Evolutionary conservation across 2,113 vertebrate species (phyloP).

Genomic region (Leucoraja erinaceus): DNA sequence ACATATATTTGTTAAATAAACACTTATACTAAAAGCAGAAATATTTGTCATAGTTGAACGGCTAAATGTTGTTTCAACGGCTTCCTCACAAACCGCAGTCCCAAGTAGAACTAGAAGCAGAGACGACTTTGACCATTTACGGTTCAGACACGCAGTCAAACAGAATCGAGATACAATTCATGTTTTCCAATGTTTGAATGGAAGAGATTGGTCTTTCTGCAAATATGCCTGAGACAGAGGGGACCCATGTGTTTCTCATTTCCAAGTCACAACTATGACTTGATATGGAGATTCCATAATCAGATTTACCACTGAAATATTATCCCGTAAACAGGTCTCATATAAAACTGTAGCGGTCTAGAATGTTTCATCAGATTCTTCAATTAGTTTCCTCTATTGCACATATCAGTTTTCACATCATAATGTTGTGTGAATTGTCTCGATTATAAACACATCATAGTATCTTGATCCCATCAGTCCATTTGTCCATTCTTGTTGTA

Average conservation of each 20-base stretch:
- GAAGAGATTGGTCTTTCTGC: conserved; percentile 14
- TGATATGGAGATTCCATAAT: conserved; percentile 18
- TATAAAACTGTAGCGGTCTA: background rate
- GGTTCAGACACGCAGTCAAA: too few relatives aligned
- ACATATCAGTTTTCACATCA: background rate
- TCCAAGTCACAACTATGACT: background rate
- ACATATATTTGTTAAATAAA: conserved; percentile 11
- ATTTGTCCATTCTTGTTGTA: background rate
- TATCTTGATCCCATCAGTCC: background rate
- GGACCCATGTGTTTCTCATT: conserved; percentile 25
- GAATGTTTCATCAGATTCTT: background rate
- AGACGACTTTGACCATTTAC: background rate
- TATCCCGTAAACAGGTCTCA: conserved; percentile 14
- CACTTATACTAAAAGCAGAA: background rate
- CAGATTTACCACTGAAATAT: conserved; percentile 28
- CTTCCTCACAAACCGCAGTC: background rate
- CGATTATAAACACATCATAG: background rate
- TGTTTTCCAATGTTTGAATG: background rate
- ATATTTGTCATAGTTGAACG: conserved; percentile 8
- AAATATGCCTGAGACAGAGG: background rate
- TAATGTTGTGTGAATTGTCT: too few relatives aligned
- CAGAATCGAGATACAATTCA: conserved; percentile 6
- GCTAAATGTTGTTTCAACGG: background rate
- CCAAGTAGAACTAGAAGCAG: background rate
- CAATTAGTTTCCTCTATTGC: background rate